Conservation (phyloP, 2,888 invertebrate genomes). For the Chalcosyrphus nemorum region DNA sequence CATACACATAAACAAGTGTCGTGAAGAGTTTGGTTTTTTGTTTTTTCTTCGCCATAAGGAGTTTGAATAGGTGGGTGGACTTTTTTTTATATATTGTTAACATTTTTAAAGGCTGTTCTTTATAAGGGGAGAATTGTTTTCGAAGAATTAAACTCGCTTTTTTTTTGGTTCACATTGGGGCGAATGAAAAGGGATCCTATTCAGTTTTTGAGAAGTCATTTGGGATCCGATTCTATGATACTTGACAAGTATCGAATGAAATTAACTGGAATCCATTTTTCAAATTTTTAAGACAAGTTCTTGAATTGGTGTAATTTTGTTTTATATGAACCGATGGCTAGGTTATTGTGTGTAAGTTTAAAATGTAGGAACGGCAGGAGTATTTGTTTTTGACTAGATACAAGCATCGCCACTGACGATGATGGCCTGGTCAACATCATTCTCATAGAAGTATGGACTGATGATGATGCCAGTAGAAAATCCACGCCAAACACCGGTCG, state of each 20-base stretch:
- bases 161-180: neutral
- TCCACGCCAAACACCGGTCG: no score
- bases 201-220: neutral
- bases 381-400: no score
- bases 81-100: conserved; percentile 4
- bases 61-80: conserved; percentile 36
- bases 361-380: no score
- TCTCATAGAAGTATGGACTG: no score
- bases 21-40: neutral
- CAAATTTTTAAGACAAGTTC: conserved; percentile 4
- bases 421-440: no score
- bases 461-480: no score
- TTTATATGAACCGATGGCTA: no score
- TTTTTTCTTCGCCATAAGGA: neutral
- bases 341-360: no score
- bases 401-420: no score
- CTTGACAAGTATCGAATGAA: conserved; percentile 19
- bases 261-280: neutral
- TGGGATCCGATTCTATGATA: neutral
- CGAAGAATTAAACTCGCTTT: no score
- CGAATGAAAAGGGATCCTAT: neutral
- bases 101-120: no score
- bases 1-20: conserved; percentile 38
- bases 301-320: no score
- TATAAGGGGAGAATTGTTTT: conserved; percentile 27